phyloP scores from a whole-genome alignment of 2,888 invertebrate genomes.

The Stenchaetothrips biformis region DNA sequence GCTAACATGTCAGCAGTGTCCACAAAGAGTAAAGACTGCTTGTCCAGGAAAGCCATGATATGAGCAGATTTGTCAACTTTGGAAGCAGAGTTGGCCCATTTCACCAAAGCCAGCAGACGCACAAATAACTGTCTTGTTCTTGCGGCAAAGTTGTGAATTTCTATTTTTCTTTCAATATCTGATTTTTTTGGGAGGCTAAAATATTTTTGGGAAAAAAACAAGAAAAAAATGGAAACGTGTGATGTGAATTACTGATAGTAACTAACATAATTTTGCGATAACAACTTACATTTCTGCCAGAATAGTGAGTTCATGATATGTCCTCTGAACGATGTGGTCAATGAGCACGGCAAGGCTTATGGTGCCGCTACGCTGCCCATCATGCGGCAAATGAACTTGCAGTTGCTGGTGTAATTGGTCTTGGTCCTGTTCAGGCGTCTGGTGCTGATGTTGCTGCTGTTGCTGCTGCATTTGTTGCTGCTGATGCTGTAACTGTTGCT shows the following conservation, averaged over 20 bases:
- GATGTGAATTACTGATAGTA: neutral
- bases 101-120: constrained; percentile 87
- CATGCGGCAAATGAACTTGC: constrained; percentile 36
- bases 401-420: constrained; percentile 46
- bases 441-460: constrained; percentile 43
- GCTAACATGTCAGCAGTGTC: constrained; percentile 97
- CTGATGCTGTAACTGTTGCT: neutral
- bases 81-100: constrained; percentile 98
- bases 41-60: constrained; percentile 93
- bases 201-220: neutral
- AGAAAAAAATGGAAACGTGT: constrained; percentile 24
- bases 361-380: constrained; percentile 66
- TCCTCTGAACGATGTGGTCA: constrained; percentile 95
- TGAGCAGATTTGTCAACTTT: constrained; percentile 97
- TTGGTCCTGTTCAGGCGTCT: constrained; percentile 56
- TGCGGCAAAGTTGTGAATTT: constrained; percentile 94
- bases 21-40: constrained; percentile 91
- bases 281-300: constrained; percentile 86
- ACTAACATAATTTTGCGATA: neutral
- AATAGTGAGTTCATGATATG: constrained; percentile 95
- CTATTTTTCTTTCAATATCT: constrained; percentile 97
- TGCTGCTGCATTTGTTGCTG: neutral
- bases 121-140: constrained; percentile 93
- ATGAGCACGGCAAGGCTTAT: constrained; percentile 88
- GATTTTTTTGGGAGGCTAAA: constrained; percentile 90